phyloP scores from a whole-genome alignment of 2,888 invertebrate species.

The Torymus auratus region DNA sequence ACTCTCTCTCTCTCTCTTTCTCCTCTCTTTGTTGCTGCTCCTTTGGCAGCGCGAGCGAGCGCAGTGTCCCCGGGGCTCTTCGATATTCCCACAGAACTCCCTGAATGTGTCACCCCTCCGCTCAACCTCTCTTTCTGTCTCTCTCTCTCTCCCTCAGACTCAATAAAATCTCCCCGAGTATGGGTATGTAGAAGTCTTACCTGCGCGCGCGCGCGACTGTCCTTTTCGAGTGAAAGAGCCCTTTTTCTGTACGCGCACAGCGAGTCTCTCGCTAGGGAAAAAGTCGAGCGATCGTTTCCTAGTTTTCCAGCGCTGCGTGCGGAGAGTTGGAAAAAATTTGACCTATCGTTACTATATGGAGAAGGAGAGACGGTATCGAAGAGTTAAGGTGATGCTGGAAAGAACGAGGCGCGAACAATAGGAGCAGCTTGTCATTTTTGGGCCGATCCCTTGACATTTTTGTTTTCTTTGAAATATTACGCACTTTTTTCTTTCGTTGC shows the following conservation, averaged over 20 bases:
- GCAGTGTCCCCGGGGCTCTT: constrained; percentile 25
- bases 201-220: constrained; percentile 35
- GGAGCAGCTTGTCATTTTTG: constrained; percentile 31
- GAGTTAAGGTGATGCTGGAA: constrained; percentile 17
- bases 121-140: background rate
- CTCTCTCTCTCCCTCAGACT: constrained; percentile 28
- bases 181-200: no score
- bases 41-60: constrained; percentile 35
- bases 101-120: constrained; percentile 52
- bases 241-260: no score
- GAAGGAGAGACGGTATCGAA: constrained; percentile 13
- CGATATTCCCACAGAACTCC: constrained; percentile 57
- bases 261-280: background rate
- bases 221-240: constrained; percentile 29
- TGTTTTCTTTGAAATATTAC: constrained; percentile 41
- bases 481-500: constrained; percentile 3
- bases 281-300: constrained; percentile 31
- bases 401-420: constrained; percentile 58
- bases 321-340: constrained; percentile 40
- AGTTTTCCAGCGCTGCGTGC: constrained; percentile 9
- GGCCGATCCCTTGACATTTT: constrained; percentile 24
- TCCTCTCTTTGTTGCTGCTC: constrained; percentile 51
- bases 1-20: background rate
- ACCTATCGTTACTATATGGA: background rate
- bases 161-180: constrained; percentile 50